These are phyloP conservation scores for Platysteira castanea DNA, from an alignment of 2,113 vertebrate genomes.

Conservation along the genomic window DNA sequence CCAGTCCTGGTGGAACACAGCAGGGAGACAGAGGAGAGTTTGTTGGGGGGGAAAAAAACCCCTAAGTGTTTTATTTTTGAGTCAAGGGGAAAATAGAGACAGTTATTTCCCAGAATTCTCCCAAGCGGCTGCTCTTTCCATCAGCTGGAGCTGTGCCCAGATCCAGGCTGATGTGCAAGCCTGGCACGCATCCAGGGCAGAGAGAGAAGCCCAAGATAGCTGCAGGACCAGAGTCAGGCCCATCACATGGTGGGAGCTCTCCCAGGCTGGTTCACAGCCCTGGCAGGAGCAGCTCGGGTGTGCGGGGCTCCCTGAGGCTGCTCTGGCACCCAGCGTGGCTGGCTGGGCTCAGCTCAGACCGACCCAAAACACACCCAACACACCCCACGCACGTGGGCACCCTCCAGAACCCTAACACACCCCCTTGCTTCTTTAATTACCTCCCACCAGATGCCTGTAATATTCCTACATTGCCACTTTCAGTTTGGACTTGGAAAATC, in stretches of 20 bases:
- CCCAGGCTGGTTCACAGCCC: background rate
- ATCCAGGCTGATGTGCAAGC: constrained; percentile 7
- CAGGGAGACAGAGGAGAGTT: background rate
- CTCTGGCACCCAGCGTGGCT: background rate
- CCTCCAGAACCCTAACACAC: background rate
- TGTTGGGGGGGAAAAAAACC: background rate
- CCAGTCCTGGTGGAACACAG: background rate
- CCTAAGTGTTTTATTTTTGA: constrained; percentile 18
- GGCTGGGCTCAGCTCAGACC: background rate
- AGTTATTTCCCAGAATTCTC: constrained; percentile 49
- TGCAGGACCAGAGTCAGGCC: background rate
- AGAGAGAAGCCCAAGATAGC: constrained; percentile 15
- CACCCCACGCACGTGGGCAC: background rate
- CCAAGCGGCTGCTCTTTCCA: constrained; percentile 33
- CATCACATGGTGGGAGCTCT: background rate
- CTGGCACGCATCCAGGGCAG: background rate
- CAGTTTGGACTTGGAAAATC: background rate
- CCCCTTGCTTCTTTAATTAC: background rate
- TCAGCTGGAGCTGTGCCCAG: constrained; percentile 47
- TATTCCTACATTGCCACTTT: background rate
- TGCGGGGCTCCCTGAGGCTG: background rate
- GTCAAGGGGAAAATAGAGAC: constrained; percentile 23
- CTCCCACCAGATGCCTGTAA: background rate
- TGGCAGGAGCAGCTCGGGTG: background rate
- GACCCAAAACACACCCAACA: background rate